A percentile compares a stretch with the other conserved stretches of the same genome.
phyloP scores from a whole-genome alignment of 92 coral and sea anemone species.

The Parazoanthus darwini region DNA sequence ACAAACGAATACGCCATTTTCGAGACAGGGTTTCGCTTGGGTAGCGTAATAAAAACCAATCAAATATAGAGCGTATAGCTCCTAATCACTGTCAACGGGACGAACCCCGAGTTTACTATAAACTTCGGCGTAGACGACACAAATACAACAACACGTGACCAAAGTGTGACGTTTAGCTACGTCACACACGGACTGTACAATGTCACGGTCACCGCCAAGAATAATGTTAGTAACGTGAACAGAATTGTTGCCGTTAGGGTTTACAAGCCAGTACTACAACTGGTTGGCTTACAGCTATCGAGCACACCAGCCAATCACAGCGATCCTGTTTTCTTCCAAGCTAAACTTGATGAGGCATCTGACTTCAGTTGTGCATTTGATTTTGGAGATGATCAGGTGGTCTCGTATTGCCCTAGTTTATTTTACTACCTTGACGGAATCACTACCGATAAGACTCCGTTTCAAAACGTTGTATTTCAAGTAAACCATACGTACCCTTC shows the following conservation, averaged over 20 bases:
- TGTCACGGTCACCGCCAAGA: slow-evolving; percentile 62
- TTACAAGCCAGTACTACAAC: slow-evolving; percentile 71
- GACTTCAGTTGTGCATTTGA: slow-evolving; percentile 71
- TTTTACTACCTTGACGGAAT: slow-evolving; percentile 57
- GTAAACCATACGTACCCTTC: slow-evolving; percentile 48
- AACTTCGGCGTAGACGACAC: slow-evolving; percentile 60
- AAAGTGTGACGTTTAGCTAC: slow-evolving; percentile 45
- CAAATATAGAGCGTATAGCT: no score
- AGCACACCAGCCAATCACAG: slow-evolving; percentile 55
- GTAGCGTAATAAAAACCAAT: no score
- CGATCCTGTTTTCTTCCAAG: slow-evolving; percentile 49
- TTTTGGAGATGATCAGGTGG: slow-evolving; percentile 57
- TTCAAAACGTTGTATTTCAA: slow-evolving; percentile 48
- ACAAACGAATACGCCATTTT: no score
- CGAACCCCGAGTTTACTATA: slow-evolving; percentile 58
- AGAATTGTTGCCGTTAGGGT: slow-evolving; percentile 42
- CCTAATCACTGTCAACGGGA: slow-evolving; percentile 61
- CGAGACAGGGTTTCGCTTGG: no score
- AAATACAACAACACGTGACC: slow-evolving; percentile 36
- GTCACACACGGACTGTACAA: slow-evolving; percentile 45
- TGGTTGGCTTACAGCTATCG: slow-evolving; percentile 33
- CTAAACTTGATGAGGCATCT: slow-evolving; percentile 69
- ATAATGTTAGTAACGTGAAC: slow-evolving; percentile 73
- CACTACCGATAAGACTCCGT: slow-evolving; percentile 58
- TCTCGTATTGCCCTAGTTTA: slow-evolving; percentile 48